Evolutionary conservation across 2,888 invertebrate species (phyloP).

Genomic region (Morinoia aosen): DNA sequence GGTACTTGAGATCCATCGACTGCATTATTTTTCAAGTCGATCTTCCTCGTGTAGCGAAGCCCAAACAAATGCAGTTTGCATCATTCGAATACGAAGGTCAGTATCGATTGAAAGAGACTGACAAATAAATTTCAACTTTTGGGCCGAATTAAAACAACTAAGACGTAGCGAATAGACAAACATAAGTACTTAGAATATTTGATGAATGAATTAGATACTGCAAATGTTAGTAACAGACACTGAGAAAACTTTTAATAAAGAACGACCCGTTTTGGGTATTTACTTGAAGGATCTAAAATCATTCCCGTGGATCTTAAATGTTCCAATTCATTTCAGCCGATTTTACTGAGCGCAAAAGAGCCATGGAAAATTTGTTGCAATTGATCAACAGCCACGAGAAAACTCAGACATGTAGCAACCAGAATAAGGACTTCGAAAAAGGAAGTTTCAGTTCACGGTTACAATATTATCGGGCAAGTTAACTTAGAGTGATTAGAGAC

Average conservation of each 20-base stretch:
- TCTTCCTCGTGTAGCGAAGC: neutral
- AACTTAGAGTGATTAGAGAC: neutral
- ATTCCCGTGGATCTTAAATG: no score
- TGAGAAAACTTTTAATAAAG: neutral
- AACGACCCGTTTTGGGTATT: no score
- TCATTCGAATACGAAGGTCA: neutral
- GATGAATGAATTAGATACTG: neutral
- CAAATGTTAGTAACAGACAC: neutral
- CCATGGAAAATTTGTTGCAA: no score
- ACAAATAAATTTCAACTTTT: no score
- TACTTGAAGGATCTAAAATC: no score
- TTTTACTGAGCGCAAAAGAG: no score
- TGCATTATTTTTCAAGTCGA: neutral
- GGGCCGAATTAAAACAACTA: no score
- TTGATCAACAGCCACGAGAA: no score
- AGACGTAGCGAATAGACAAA: neutral
- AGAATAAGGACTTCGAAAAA: neutral
- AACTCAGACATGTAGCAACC: neutral
- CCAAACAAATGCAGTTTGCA: neutral
- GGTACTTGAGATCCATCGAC: neutral
- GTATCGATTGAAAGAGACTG: no score
- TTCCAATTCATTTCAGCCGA: no score
- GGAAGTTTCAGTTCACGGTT: neutral
- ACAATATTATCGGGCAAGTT: neutral
- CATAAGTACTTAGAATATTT: neutral